Evolutionary conservation across 2,113 vertebrate species (phyloP).

Genomic region (Erythrolamprus reginae): DNA sequence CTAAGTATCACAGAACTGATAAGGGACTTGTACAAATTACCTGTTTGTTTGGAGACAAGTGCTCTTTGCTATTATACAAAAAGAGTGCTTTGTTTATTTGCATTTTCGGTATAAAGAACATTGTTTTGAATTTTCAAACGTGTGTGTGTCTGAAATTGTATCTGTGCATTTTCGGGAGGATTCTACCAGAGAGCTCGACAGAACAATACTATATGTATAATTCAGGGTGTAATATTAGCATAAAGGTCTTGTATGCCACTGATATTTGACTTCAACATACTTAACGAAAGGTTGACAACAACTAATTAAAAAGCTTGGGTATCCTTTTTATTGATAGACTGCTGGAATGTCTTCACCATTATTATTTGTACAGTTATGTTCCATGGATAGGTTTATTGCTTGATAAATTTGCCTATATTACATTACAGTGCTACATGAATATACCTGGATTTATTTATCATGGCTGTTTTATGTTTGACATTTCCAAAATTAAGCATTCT

Average conservation of each 20-base stretch:
- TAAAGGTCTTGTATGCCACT: neutral
- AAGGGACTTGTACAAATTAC: too few relatives aligned
- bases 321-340: neutral
- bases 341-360: neutral
- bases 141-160: too few relatives aligned
- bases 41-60: too few relatives aligned
- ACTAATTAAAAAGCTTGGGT: neutral
- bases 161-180: too few relatives aligned
- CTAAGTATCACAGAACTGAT: too few relatives aligned
- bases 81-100: too few relatives aligned
- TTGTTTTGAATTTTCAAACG: too few relatives aligned
- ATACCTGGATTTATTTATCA: neutral
- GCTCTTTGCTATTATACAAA: too few relatives aligned
- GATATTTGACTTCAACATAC: neutral
- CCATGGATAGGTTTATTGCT: neutral
- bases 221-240: neutral
- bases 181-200: too few relatives aligned
- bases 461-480: neutral
- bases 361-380: neutral
- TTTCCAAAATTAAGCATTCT: neutral
- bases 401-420: neutral
- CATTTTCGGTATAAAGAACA: too few relatives aligned
- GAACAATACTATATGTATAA: neutral
- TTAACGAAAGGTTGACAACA: neutral
- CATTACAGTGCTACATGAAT: neutral